These are phyloP conservation scores for Adoxophyes honmai DNA, from an alignment of 1,140 invertebrate genomes.

Conservation along the genomic window DNA sequence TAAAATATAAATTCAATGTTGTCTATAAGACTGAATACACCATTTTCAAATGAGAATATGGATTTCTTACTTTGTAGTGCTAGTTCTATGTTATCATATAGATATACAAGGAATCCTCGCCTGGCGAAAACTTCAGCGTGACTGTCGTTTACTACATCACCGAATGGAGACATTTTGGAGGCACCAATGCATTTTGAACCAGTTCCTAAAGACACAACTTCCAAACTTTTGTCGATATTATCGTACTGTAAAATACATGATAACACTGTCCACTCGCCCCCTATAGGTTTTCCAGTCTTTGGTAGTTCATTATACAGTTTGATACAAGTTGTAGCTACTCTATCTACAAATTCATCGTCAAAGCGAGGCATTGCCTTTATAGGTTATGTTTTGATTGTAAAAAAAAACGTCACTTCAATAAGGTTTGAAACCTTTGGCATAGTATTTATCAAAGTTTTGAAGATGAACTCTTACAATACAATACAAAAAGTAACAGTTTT, in stretches of 20 bases:
- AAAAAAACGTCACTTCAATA: too few relatives aligned
- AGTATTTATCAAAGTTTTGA: too few relatives aligned
- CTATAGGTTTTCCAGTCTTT: conserved; percentile 88
- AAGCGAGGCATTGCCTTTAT: conserved; percentile 27
- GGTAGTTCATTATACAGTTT: conserved; percentile 77
- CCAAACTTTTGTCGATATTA: conserved; percentile 48
- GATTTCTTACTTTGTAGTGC: conserved; percentile 55
- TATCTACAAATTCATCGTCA: conserved; percentile 29
- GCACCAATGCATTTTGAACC: conserved; percentile 94
- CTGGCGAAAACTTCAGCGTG: conserved; percentile 94
- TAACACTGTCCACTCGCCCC: conserved; percentile 91
- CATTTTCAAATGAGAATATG: conserved; percentile 49
- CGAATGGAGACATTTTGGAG: conserved; percentile 81
- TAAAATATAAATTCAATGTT: conserved; percentile 90
- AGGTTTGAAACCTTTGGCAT: too few relatives aligned
- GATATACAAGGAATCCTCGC: conserved; percentile 88
- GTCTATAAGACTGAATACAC: conserved; percentile 77
- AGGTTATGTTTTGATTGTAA: background rate
- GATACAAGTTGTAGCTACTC: conserved; percentile 46
- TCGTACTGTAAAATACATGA: conserved; percentile 83
- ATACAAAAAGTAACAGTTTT: too few relatives aligned
- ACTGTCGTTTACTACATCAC: conserved; percentile 90
- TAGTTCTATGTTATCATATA: conserved; percentile 81
- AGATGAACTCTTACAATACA: too few relatives aligned
- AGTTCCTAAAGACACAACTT: conserved; percentile 89